Conservation (phyloP, 2,888 invertebrate genomes). For the Anaspis maculata region DNA sequence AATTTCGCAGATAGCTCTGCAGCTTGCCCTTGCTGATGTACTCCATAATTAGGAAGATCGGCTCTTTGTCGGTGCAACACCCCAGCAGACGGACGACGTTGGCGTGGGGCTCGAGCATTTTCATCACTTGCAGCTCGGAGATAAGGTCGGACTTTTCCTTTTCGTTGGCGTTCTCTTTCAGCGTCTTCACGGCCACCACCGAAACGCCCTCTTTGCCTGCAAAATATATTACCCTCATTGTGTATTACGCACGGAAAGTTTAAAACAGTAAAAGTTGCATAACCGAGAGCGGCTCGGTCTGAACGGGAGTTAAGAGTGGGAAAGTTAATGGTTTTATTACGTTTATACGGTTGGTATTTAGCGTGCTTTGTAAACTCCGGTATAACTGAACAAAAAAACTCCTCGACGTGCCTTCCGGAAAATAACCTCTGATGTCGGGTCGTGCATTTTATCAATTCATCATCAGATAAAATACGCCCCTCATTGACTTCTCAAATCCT, state of each 20-base stretch:
- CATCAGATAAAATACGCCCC: too few relatives aligned
- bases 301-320: too few relatives aligned
- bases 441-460: too few relatives aligned
- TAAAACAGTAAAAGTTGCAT: background rate
- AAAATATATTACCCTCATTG: too few relatives aligned
- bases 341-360: too few relatives aligned
- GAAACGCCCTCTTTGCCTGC: constrained; percentile 62
- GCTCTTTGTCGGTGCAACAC: constrained; percentile 86
- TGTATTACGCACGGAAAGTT: background rate
- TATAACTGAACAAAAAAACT: too few relatives aligned
- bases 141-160: constrained; percentile 79
- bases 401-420: too few relatives aligned
- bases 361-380: too few relatives aligned
- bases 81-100: constrained; percentile 84
- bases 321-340: too few relatives aligned
- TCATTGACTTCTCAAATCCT: too few relatives aligned
- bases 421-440: too few relatives aligned
- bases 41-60: constrained; percentile 87
- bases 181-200: constrained; percentile 86
- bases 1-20: constrained; percentile 78
- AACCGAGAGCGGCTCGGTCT: background rate
- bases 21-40: constrained; percentile 83
- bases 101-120: constrained; percentile 80
- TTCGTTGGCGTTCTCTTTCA: constrained; percentile 88
- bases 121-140: constrained; percentile 86